These are phyloP conservation scores for Paraplagusia blochii DNA, from an alignment of 2,113 vertebrate genomes.

Conservation along the genomic window DNA sequence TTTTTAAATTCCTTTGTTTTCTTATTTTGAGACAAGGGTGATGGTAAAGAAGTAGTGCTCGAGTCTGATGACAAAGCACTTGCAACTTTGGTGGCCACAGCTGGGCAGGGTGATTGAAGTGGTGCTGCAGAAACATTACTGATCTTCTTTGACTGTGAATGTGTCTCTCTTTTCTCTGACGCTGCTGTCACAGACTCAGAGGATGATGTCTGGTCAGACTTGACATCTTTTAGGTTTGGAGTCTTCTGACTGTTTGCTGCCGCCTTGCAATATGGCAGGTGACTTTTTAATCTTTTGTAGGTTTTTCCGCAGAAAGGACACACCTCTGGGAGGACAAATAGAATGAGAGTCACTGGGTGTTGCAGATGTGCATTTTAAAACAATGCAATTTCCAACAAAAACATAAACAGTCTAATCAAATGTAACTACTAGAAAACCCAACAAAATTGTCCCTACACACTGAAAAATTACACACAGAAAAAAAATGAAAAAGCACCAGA, in stretches of 20 bases:
- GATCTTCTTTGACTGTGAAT: slow-evolving; percentile 1
- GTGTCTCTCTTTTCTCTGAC: background rate
- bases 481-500: too few species aligned
- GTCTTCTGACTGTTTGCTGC: slow-evolving; percentile 21
- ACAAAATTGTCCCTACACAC: too few species aligned
- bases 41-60: slow-evolving; percentile 7
- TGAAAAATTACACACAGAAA: too few species aligned
- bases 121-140: slow-evolving; percentile 1
- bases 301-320: slow-evolving; percentile 84
- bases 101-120: background rate
- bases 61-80: background rate
- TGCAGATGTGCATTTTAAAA: background rate
- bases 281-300: slow-evolving; percentile 85
- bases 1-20: slow-evolving; percentile 37
- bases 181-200: background rate
- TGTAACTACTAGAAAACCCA: too few species aligned
- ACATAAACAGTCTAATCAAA: too few species aligned
- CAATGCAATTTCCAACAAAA: background rate
- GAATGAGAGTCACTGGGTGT: background rate
- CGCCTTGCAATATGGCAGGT: slow-evolving; percentile 84
- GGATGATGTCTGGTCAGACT: background rate
- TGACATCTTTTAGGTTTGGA: background rate
- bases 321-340: slow-evolving; percentile 56
- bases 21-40: slow-evolving; percentile 32
- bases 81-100: background rate